Evolutionary conservation across 2,888 invertebrate genomes (phyloP).

Genomic region (Lithophane leautieri): DNA sequence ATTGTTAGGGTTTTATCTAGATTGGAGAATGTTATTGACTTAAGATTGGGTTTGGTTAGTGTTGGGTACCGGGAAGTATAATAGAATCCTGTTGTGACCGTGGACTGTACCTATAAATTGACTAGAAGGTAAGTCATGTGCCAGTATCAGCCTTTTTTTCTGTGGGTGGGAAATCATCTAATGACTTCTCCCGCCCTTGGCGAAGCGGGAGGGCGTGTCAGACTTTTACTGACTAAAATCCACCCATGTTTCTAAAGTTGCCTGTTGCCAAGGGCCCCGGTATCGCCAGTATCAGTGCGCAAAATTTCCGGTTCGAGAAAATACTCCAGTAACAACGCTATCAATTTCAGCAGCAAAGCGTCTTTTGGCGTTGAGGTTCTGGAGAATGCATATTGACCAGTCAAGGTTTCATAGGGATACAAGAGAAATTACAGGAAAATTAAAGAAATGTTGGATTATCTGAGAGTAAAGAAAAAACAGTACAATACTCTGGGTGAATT

Average conservation of each 20-base stretch:
- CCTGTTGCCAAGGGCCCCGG: too few relatives aligned
- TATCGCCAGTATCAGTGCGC: background rate
- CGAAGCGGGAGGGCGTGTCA: too few relatives aligned
- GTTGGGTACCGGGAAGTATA: background rate
- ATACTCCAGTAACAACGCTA: background rate
- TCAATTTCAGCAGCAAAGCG: background rate
- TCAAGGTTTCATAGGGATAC: background rate
- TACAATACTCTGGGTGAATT: background rate
- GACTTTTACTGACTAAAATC: too few relatives aligned
- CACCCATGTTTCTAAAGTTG: too few relatives aligned
- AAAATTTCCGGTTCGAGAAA: background rate
- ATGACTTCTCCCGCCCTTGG: too few relatives aligned
- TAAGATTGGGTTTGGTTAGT: slow-evolving; percentile 7
- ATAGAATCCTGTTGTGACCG: background rate
- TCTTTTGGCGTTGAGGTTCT: background rate
- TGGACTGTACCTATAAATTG: background rate
- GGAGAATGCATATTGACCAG: background rate
- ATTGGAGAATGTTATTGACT: slow-evolving; percentile 52
- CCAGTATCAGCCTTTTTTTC: background rate
- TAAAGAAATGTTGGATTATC: too few relatives aligned
- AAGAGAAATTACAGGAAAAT: background rate
- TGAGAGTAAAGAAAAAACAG: background rate
- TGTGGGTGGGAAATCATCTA: too few relatives aligned
- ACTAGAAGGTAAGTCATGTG: background rate
- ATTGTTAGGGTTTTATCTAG: slow-evolving; percentile 67